These are phyloP conservation scores for Lepidurus couesii DNA, from an alignment of 1,140 invertebrate species.

Conservation along the genomic window DNA sequence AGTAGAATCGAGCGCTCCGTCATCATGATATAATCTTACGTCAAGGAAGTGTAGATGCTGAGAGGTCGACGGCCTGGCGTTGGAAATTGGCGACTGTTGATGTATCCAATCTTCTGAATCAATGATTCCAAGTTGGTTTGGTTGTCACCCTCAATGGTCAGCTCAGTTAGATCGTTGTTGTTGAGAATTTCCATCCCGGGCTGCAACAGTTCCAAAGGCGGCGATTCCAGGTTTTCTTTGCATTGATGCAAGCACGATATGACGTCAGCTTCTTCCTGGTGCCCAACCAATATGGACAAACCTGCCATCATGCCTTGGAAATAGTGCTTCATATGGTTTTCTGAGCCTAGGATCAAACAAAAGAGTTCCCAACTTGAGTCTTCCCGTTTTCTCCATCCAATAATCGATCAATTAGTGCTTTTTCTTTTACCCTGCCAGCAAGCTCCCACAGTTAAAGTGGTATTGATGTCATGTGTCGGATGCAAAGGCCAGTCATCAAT, in stretches of 20 bases:
- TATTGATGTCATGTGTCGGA: conserved; percentile 86
- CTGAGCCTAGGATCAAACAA: conserved; percentile 56
- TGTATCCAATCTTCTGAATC: conserved; percentile 80
- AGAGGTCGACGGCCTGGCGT: conserved; percentile 86
- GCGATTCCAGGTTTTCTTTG: conserved; percentile 74
- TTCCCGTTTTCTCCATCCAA: conserved; percentile 20
- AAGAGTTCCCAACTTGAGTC: background rate
- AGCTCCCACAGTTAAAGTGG: conserved; percentile 86
- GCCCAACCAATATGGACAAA: conserved; percentile 70
- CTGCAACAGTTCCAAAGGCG: conserved; percentile 67
- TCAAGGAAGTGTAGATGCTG: conserved; percentile 52
- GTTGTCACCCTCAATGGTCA: conserved; percentile 84
- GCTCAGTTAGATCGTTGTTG: conserved; percentile 72
- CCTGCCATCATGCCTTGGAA: conserved; percentile 83
- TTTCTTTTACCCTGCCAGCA: conserved; percentile 83
- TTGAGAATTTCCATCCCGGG: conserved; percentile 66
- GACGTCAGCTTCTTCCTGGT: conserved; percentile 71
- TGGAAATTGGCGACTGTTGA: conserved; percentile 81
- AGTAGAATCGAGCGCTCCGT: background rate
- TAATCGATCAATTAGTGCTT: conserved; percentile 26
- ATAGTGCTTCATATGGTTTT: conserved; percentile 79
- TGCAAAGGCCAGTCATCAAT: conserved; percentile 99
- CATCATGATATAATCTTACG: conserved; percentile 37
- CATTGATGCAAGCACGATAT: conserved; percentile 78
- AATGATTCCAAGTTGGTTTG: conserved; percentile 81